Evolutionary conservation across 1,140 invertebrate genomes (phyloP).

Genomic region (Drosophila subobscura): DNA sequence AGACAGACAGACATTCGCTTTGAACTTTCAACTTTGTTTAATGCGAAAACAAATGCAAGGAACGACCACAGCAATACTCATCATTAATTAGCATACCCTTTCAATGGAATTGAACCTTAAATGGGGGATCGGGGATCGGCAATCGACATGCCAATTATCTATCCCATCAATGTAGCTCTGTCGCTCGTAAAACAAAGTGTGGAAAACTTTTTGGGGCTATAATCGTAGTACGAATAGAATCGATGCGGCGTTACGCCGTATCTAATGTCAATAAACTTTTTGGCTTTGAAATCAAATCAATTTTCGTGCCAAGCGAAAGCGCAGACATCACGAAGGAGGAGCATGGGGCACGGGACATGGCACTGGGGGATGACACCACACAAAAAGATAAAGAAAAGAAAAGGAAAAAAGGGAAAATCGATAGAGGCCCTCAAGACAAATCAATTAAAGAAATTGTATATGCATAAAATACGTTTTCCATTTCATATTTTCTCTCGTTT

Average conservation of each 20-base stretch:
- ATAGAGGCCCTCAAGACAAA: slow-evolving; percentile 65
- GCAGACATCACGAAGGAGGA: slow-evolving; percentile 16
- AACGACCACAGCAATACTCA: background rate
- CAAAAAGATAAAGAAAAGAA: background rate
- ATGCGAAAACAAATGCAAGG: slow-evolving; percentile 56
- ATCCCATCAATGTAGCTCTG: slow-evolving; percentile 29
- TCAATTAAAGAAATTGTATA: slow-evolving; percentile 62
- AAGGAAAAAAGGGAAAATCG: slow-evolving; percentile 37
- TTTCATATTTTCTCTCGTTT: slow-evolving; percentile 27
- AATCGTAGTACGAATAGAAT: background rate
- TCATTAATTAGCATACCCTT: no score
- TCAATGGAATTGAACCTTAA: no score
- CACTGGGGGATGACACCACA: background rate
- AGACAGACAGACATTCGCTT: slow-evolving; percentile 28
- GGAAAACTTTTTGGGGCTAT: slow-evolving; percentile 59
- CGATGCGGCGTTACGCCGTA: slow-evolving; percentile 29
- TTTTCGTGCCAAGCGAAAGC: slow-evolving; percentile 50
- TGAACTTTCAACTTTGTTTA: slow-evolving; percentile 75
- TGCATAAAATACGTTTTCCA: slow-evolving; percentile 12
- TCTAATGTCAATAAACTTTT: slow-evolving; percentile 76
- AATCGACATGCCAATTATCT: slow-evolving; percentile 55
- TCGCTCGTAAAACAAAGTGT: slow-evolving; percentile 53
- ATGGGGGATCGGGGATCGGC: slow-evolving; percentile 9
- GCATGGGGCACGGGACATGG: slow-evolving; percentile 9
- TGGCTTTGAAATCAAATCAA: slow-evolving; percentile 71